Evolutionary conservation across 1,140 invertebrate species (phyloP), one percentile per base, ranked within the genome.

Genomic region (Macrosteles quadrilineatus): DNA sequence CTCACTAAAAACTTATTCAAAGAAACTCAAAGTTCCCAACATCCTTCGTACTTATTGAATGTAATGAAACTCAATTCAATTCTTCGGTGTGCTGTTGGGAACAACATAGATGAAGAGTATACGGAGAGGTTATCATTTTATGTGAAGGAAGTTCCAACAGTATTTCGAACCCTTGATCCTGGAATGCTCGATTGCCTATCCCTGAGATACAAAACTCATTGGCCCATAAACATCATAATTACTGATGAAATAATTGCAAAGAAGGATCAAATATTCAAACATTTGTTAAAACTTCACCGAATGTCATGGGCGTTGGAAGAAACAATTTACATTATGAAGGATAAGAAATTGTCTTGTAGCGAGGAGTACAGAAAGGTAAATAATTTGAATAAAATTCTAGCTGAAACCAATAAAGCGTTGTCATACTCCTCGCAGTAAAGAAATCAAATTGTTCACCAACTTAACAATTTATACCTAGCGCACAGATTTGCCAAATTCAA

Each of bases 141-240:
- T 17, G 84, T 87, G 36, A 80, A 80, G 3, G 83, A 83, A 32
- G 79, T 85, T 9, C 87, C 87, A 0, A 77, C 85, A 11, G 81
- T 80, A 64, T 86, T 88, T 68, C 83, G 87, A 75, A 81, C 87
- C 69, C 81, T 82, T 71, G 85, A 89, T 65, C 85, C 89, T 0
- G 85, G 43, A 69, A 85, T 87, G 0, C 75, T 92, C 1, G 83
- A 86, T 53, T 88, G 86, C 73, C 77, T 93, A 1, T 86, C 83
- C 0, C 77, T 93, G n/a, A 85, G 86, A 14, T 91, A 91, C 75
- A 83, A 86, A 47, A 83, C 90, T 1, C 80, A 85, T 12, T 93
- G 91, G 91, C 91, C 91, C 0, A 75, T 92, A 0, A 92, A 92
- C 77, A 87, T 93, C 29, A 86, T 93, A 32, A 79, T 93, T 25